phyloP scores from a whole-genome alignment of 2,888 invertebrate species.

The Syrphus vitripennis region DNA sequence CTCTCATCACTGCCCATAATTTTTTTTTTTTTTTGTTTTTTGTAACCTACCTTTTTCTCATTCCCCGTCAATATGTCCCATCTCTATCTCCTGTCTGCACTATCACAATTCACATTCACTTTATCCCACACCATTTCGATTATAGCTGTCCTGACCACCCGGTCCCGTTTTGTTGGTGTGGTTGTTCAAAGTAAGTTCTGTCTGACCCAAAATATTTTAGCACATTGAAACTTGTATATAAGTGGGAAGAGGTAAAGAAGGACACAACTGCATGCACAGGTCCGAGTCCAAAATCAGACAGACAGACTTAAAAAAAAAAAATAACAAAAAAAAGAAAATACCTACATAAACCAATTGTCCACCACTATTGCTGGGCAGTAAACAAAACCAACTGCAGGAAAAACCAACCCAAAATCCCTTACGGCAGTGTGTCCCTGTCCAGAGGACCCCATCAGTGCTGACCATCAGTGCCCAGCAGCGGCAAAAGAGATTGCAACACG shows the following conservation, averaged over 20 bases:
- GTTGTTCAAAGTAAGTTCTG: conserved; percentile 62
- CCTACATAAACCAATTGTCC: conserved; percentile 57
- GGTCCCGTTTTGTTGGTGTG: not conserved
- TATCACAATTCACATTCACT: conserved; percentile 48
- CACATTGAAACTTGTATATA: conserved; percentile 47
- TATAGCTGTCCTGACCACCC: not conserved
- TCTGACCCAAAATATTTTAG: conserved; percentile 69
- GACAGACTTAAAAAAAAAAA: conserved; percentile 27
- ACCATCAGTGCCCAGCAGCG: conserved; percentile 12
- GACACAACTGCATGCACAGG: conserved; percentile 51
- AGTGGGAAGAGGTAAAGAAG: not conserved
- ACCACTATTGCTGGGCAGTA: conserved; percentile 40
- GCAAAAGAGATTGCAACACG: conserved; percentile 60
- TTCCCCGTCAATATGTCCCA: conserved; percentile 9
- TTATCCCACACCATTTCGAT: conserved; percentile 1
- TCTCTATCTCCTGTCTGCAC: conserved; percentile 44
- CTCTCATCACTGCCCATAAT: conserved; percentile 1
- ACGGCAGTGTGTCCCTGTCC: conserved; percentile 8
- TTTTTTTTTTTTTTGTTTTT: not conserved
- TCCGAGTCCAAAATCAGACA: conserved; percentile 20
- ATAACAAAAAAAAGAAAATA: conserved; percentile 22
- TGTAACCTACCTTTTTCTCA: not conserved
- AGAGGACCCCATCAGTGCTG: not conserved
- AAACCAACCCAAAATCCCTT: conserved; percentile 31
- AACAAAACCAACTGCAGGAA: conserved; percentile 45